These are phyloP conservation scores for Leptoclinus maculatus DNA, from an alignment of 2,797 vertebrate species.

Conservation along the genomic window DNA sequence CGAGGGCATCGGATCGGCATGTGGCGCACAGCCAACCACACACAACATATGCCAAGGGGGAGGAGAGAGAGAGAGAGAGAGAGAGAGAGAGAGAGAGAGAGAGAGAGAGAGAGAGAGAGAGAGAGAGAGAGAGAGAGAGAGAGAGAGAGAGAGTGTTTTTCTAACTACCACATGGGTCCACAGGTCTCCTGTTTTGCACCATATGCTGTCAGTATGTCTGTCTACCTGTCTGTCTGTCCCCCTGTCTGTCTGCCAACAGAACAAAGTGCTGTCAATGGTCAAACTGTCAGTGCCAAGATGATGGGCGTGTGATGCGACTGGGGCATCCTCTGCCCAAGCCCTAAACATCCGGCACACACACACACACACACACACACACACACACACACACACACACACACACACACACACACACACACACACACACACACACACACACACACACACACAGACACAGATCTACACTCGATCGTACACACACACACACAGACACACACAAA, in stretches of 20 bases:
- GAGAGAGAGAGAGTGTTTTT: slow-evolving; percentile 54
- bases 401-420: neutral
- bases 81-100: slow-evolving; percentile 25
- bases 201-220: slow-evolving; percentile 73
- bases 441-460: neutral
- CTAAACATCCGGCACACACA: slow-evolving; percentile 26
- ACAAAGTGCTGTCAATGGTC: slow-evolving; percentile 76
- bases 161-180: slow-evolving; percentile 74
- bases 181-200: slow-evolving; percentile 76
- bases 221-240: slow-evolving; percentile 63
- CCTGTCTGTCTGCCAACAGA: slow-evolving; percentile 63
- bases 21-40: slow-evolving; percentile 84
- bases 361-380: neutral
- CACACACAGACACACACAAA: slow-evolving; percentile 18
- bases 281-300: slow-evolving; percentile 68
- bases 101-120: slow-evolving; percentile 25
- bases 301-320: slow-evolving; percentile 45
- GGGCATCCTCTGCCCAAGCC: slow-evolving; percentile 44
- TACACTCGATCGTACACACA: slow-evolving; percentile 18
- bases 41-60: slow-evolving; percentile 82
- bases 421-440: slow-evolving; percentile 29
- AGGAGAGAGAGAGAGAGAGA: slow-evolving; percentile 30
- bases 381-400: slow-evolving; percentile 6
- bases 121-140: slow-evolving; percentile 20
- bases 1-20: slow-evolving; percentile 82